Base-by-base conservation (phyloP, 1,140 invertebrate genomes). In the Caerostris extrusa region DNA sequence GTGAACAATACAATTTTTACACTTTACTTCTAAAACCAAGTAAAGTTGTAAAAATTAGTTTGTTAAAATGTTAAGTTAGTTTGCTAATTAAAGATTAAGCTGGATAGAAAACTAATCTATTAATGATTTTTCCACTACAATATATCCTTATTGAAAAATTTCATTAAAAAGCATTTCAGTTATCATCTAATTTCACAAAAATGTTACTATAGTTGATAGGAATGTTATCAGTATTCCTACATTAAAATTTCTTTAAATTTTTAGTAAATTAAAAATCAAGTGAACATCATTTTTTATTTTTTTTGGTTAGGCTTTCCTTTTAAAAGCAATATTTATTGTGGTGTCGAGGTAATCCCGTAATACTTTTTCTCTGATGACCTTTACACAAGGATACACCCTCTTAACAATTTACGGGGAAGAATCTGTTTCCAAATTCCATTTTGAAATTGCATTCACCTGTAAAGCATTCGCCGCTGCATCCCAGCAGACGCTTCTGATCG, bases 401-500 rank as follows among this genome's bases (percentile, higher is more conserved):
- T 77, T 77, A 77, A 77, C 71, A 77, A 77, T 77, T 77, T 77
- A 77, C 19, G 71, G 71, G 71, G 53, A 77, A 77, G 71, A 77
- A 77, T 77, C 71, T 77, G 71, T 34, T 77, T 77, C 34, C 53
- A 77, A 77, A 83, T 83, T 83, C 82, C 82, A 83, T 83, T 83
- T 83, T 58, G 55, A 83, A 83, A 83, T 83, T 83, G 71, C 71
- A 12, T 77, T 77, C 71, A 77, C 34, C 71, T 77, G 71, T 19
- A 77, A 67, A 77, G 71, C 50, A 12, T 53, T 50, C 34, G 34
- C 34, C 2, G 17, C 61, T 17, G 7, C 34, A 77, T 14, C 71
- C 19, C 71, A 77, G 50, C 34, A 50, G 71, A 77, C 71, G 34
- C 34, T 34, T 34, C 34, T 10, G 34, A 77, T 77, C 71, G 12